Percentiles rank a stretch among this genome's conserved stretches.
phyloP scores from a whole-genome alignment of 1,140 invertebrate species.

The Eupristina koningsbergeri region DNA sequence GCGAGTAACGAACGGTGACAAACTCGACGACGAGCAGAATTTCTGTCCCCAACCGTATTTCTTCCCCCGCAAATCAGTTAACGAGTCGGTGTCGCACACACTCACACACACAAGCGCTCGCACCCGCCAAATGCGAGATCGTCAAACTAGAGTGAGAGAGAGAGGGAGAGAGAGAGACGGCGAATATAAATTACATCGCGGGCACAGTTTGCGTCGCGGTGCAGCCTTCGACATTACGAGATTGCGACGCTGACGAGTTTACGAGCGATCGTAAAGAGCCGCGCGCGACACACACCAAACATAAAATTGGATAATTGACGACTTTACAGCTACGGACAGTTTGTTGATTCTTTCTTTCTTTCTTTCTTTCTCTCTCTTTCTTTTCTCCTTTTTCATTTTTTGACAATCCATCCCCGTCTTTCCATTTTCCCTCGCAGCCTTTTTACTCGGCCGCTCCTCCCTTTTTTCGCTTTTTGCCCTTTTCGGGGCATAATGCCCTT shows the following conservation, averaged over 20 bases:
- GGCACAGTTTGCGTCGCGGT: slow-evolving; percentile 14
- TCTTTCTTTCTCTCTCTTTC: not conserved
- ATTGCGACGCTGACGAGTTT: slow-evolving; percentile 51
- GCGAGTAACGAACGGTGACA: slow-evolving; percentile 28
- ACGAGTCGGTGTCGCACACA: slow-evolving; percentile 24
- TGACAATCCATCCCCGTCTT: too few relatives aligned
- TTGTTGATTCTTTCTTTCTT: slow-evolving; percentile 25
- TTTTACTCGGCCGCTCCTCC: too few relatives aligned
- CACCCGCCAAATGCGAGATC: slow-evolving; percentile 16
- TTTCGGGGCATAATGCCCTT: too few relatives aligned
- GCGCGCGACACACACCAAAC: slow-evolving; percentile 40
- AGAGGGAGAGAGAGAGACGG: not conserved
- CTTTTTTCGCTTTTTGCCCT: too few relatives aligned
- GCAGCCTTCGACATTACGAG: slow-evolving; percentile 50
- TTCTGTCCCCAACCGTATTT: not conserved
- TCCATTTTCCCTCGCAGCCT: too few relatives aligned
- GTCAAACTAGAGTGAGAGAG: not conserved
- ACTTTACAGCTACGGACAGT: slow-evolving; percentile 48
- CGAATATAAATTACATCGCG: slow-evolving; percentile 46
- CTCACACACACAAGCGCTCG: not conserved
- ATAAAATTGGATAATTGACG: slow-evolving; percentile 52
- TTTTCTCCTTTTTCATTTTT: not conserved
- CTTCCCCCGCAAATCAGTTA: slow-evolving; percentile 24
- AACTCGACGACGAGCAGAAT: not conserved
- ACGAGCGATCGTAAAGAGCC: slow-evolving; percentile 50